phyloP scores from a whole-genome alignment of 1,140 invertebrate genomes.

The Calosoma granatense region DNA sequence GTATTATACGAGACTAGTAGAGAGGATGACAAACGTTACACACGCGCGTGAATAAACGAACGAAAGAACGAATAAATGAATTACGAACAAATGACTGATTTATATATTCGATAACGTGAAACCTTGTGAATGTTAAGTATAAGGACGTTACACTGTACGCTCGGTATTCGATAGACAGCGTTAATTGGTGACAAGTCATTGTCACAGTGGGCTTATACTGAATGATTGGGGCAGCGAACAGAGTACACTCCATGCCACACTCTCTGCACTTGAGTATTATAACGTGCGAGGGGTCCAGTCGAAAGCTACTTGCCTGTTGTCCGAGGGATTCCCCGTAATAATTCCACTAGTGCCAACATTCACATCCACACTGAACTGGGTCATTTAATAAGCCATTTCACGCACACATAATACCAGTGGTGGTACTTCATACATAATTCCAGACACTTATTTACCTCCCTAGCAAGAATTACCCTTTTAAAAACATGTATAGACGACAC shows the following conservation, averaged over 20 bases:
- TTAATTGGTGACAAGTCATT: background rate
- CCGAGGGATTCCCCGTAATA: background rate
- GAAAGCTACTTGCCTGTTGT: background rate
- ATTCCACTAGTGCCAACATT: background rate
- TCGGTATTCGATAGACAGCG: background rate
- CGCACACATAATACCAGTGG: too few relatives aligned
- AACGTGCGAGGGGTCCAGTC: background rate
- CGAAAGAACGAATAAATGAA: background rate
- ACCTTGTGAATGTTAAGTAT: background rate
- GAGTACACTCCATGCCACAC: background rate
- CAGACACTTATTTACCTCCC: too few relatives aligned
- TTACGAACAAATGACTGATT: background rate
- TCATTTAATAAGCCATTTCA: too few relatives aligned
- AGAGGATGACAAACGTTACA: too few relatives aligned
- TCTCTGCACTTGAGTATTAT: background rate
- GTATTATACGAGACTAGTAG: too few relatives aligned
- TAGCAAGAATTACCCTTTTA: too few relatives aligned
- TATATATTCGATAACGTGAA: background rate
- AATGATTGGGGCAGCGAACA: background rate
- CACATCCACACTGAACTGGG: too few relatives aligned
- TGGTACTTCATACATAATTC: too few relatives aligned
- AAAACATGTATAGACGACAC: too few relatives aligned
- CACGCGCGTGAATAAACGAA: background rate
- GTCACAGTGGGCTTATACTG: background rate
- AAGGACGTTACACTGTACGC: too few relatives aligned